Conservation (phyloP, 1,140 invertebrate species). For the Arion vulgaris region DNA sequence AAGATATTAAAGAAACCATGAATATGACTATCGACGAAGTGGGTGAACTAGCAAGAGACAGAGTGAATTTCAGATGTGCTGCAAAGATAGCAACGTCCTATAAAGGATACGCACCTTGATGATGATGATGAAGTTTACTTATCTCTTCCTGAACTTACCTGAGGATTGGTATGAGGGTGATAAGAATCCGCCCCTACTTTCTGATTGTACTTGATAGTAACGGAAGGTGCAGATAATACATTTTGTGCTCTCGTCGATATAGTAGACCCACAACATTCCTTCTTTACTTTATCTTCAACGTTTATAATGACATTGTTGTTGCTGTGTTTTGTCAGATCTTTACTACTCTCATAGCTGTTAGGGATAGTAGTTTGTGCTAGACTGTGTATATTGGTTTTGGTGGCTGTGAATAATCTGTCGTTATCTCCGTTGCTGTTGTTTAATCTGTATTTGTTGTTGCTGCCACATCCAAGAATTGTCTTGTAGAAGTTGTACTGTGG, state of each 20-base stretch:
- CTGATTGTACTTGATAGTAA: constrained; percentile 39
- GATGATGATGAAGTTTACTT: too few species aligned
- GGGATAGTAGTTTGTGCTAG: background rate
- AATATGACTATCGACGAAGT: too few species aligned
- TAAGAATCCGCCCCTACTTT: constrained; percentile 37
- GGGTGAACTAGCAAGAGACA: too few species aligned
- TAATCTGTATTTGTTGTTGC: background rate
- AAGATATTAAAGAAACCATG: too few species aligned
- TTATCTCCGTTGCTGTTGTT: background rate
- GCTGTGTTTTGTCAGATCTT: too few species aligned
- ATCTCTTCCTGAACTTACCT: constrained; percentile 18
- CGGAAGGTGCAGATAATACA: constrained; percentile 12
- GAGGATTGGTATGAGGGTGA: constrained; percentile 32
- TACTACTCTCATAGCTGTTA: background rate
- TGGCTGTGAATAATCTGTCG: background rate
- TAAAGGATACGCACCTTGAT: too few species aligned
- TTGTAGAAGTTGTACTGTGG: constrained; percentile 12
- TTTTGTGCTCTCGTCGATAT: constrained; percentile 13
- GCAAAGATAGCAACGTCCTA: too few species aligned
- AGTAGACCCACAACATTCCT: background rate
- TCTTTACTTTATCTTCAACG: background rate
- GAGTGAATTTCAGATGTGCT: too few species aligned
- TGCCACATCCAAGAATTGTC: background rate
- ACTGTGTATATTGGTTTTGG: background rate
- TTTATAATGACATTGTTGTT: background rate